A percentile compares a stretch with the other conserved stretches of the same genome.
Conservation (phyloP, 2,113 vertebrate species). For the Cyprinodon brontotheroides region DNA sequence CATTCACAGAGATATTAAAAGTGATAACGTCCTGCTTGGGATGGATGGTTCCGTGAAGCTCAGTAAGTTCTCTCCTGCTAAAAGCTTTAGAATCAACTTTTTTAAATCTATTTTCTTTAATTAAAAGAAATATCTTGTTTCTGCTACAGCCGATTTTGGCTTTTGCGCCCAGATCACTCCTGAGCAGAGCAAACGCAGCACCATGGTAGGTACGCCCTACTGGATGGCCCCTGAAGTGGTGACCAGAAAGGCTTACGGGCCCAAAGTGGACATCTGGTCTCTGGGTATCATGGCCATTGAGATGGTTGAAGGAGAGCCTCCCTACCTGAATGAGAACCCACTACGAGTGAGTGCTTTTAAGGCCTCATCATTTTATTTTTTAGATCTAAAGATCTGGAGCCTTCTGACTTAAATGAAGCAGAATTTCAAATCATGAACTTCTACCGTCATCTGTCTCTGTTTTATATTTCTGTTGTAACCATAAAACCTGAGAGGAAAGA, state of each 20-base stretch:
- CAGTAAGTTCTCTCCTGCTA: conserved; percentile 82
- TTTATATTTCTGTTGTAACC: background rate
- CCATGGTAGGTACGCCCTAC: conserved; percentile 98
- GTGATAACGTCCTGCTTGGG: conserved; percentile 96
- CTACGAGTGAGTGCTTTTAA: conserved; percentile 87
- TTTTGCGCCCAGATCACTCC: conserved; percentile 99
- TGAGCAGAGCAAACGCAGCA: conserved; percentile 98
- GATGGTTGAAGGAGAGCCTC: conserved; percentile 99
- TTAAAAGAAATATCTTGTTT: conserved; percentile 7
- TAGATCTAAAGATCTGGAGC: background rate
- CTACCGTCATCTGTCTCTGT: background rate
- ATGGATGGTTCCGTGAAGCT: conserved; percentile 99
- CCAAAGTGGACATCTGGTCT: conserved; percentile 99
- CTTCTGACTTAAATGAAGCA: background rate
- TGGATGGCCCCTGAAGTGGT: conserved; percentile 99
- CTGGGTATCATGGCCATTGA: conserved; percentile 99
- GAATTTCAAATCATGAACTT: background rate
- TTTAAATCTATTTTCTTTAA: background rate
- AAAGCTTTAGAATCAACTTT: background rate
- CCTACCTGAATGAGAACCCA: conserved; percentile 98
- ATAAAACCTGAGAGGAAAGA: too few species aligned
- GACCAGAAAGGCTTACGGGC: conserved; percentile 96
- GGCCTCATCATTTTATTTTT: background rate
- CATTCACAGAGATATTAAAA: conserved; percentile 99
- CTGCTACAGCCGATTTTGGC: conserved; percentile 90